A percentile compares a stretch with the other conserved stretches of the same genome.
phyloP scores from a whole-genome alignment of 2,797 vertebrate species.

The Aphelocoma californica region DNA sequence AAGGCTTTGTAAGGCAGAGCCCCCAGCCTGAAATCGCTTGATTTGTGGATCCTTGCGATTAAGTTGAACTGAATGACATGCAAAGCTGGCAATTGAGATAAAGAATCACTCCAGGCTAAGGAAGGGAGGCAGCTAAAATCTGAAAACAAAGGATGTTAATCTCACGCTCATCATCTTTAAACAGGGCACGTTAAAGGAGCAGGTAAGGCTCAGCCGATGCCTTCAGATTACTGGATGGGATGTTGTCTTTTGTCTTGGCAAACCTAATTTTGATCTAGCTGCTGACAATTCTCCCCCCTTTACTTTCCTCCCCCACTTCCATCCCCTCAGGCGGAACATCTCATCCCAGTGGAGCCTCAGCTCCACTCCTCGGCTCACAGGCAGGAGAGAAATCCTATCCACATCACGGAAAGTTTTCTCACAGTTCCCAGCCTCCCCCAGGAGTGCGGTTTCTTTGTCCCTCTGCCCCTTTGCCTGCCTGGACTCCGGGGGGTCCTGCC shows the following conservation, averaged over 20 bases:
- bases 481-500: not conserved
- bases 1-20: conserved; percentile 52
- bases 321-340: not conserved
- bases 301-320: not conserved
- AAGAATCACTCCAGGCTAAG: conserved; percentile 58
- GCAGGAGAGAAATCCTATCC: not conserved
- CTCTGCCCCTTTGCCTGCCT: not conserved
- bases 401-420: not conserved
- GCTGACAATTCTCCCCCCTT: not conserved
- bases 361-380: not conserved
- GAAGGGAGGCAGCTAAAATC: conserved; percentile 26
- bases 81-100: conserved; percentile 68
- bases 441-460: not conserved
- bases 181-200: not conserved
- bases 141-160: conserved; percentile 65
- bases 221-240: not conserved
- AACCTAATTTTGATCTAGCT: conserved; percentile 37
- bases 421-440: not conserved
- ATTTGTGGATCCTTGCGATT: conserved; percentile 63
- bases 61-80: conserved; percentile 64
- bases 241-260: conserved; percentile 26
- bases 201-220: conserved; percentile 21
- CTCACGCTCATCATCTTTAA: conserved; percentile 44
- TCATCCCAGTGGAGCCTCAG: not conserved
- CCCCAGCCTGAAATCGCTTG: conserved; percentile 58